Evolutionary conservation across 2,888 invertebrate genomes (phyloP), one percentile per base, ranked within the genome.

Genomic region (Agrotis puta): DNA sequence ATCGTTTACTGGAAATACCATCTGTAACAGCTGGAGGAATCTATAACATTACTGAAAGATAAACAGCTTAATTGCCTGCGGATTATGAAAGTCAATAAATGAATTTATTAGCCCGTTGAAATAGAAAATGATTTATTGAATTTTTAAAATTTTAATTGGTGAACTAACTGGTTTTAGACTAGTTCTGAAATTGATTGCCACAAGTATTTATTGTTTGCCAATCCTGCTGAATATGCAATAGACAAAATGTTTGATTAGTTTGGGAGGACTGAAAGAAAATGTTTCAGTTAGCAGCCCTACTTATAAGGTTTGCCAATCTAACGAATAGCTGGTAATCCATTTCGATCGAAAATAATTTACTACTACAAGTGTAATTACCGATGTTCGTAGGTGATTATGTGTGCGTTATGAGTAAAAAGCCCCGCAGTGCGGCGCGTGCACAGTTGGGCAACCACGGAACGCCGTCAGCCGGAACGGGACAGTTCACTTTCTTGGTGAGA

Each of bases 401-500:
- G 75, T 74, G 72, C 74, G 79, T 82, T 82, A 84, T 78, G 77
- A 74, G 73, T 69, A 82, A 68, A 59, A 71, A 56, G 53, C 54
- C 54, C 39, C 39, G 77, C 43, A 67, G 72, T 74, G 68, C 62
- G 63, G 74, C 74, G 76, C 74, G 68, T 74, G 79, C 80, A 79
- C 63, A 69, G 88, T 90, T 91, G 88, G 87, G 89, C 88, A 91
- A 92, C 87, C 75, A 82, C 81, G 81, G 81, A 68, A 70, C 77
- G 83, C 69, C 91, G 79, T 93, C 81, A 87, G 81, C 87, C 89
- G 93, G 93, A 94, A 94, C 89, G 80, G 54, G 73, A 81, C 90
- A 90, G 87, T 91, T 92, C 92, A 93, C 94, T 94, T 94, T 94
- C 94, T 92, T 94, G 85, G 84, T 85, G 90, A 90, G 91, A 92